Conservation (phyloP, 2,797 vertebrate species). For the Lemur catta region DNA sequence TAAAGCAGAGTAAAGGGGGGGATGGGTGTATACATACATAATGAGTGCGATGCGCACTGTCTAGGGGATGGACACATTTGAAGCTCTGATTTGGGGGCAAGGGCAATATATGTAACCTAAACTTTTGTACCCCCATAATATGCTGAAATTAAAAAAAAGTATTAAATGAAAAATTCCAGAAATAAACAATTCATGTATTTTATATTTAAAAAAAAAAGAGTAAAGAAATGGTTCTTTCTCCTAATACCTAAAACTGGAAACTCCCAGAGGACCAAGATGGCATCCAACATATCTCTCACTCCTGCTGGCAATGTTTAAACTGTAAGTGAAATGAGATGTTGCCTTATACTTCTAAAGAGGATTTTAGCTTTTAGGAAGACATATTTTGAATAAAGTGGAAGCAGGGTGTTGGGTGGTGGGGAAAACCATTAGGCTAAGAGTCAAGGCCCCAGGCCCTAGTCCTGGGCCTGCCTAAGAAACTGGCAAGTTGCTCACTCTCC, state of each 20-base stretch:
- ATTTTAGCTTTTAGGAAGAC: background rate
- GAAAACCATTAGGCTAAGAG: background rate
- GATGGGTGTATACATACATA: no score
- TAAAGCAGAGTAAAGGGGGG: background rate
- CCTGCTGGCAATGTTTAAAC: background rate
- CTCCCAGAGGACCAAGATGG: background rate
- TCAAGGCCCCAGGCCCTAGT: background rate
- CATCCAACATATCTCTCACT: background rate
- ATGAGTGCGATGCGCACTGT: no score
- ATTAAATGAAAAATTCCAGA: no score
- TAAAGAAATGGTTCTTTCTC: background rate
- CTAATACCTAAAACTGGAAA: background rate
- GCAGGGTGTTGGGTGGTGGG: background rate
- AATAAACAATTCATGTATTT: no score
- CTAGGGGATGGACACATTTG: no score
- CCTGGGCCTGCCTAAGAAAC: background rate
- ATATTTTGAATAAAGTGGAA: background rate
- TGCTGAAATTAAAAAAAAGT: no score
- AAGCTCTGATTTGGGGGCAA: no score
- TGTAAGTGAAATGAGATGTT: background rate
- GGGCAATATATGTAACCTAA: no score
- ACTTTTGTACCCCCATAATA: no score
- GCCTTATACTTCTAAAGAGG: background rate
- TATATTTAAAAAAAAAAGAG: background rate
- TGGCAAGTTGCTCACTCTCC: background rate